phyloP scores from a whole-genome alignment of 1,140 invertebrate species.

The Rhyzopertha dominica region DNA sequence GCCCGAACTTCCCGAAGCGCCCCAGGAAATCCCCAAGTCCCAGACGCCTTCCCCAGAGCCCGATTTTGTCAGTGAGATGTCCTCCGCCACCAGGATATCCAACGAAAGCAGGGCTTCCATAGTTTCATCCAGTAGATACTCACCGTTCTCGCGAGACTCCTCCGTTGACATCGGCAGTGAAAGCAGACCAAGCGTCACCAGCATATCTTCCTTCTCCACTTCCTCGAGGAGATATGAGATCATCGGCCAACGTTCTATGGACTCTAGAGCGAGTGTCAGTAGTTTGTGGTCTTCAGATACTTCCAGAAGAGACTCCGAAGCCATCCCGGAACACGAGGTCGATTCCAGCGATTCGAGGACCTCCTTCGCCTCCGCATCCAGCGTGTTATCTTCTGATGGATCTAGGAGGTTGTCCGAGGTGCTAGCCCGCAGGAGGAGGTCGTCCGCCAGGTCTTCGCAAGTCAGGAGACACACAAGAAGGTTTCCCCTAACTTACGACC shows the following conservation, averaged over 20 bases:
- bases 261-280: constrained; percentile 40
- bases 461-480: constrained; percentile 42
- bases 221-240: constrained; percentile 43
- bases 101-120: constrained; percentile 25
- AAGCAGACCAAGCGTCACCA: constrained; percentile 40
- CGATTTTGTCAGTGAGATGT: constrained; percentile 38
- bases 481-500: constrained; percentile 43
- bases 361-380: constrained; percentile 34
- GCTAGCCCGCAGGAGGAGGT: constrained; percentile 30
- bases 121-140: constrained; percentile 30
- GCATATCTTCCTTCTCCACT: constrained; percentile 42
- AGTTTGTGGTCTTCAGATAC: constrained; percentile 43
- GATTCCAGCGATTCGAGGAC: constrained; percentile 39
- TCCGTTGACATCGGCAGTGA: constrained; percentile 43
- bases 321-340: constrained; percentile 43
- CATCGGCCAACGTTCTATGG: constrained; percentile 43
- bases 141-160: constrained; percentile 39
- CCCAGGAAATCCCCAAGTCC: too few species aligned
- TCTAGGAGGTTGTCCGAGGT: constrained; percentile 43
- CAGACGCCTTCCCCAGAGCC: constrained; percentile 30
- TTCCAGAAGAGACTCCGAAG: constrained; percentile 41
- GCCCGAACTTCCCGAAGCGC: constrained; percentile 11
- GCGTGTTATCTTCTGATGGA: constrained; percentile 35
- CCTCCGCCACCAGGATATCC: constrained; percentile 35
- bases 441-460: constrained; percentile 35